Conservation (phyloP, 2,797 vertebrate species). For the Pristis pectinata region DNA sequence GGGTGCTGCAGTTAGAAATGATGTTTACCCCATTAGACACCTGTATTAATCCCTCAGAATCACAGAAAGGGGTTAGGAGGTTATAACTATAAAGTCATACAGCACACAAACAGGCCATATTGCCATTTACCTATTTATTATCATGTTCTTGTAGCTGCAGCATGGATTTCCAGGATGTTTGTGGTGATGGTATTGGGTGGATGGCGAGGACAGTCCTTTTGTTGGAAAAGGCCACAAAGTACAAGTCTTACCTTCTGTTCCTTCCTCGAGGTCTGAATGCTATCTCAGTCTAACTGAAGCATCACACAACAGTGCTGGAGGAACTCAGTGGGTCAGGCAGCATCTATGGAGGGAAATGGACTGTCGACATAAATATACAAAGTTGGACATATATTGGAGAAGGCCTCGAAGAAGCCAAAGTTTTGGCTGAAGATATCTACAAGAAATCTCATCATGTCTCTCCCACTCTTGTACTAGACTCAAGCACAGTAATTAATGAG, state of each 20-base stretch:
- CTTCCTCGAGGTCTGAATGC: background rate
- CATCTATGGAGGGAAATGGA: too few species aligned
- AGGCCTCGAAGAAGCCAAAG: background rate
- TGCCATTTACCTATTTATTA: background rate
- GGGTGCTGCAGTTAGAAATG: background rate
- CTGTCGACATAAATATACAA: too few species aligned
- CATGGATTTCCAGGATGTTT: background rate
- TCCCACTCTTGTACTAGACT: background rate
- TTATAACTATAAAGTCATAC: too few species aligned
- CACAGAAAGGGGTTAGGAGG: background rate
- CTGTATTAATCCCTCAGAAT: background rate
- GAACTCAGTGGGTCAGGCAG: too few species aligned
- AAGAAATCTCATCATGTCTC: background rate
- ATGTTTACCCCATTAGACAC: background rate
- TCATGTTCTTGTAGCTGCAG: background rate
- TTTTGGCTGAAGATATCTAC: background rate
- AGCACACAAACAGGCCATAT: background rate
- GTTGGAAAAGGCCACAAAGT: background rate
- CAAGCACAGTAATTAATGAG: background rate
- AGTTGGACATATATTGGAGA: background rate
- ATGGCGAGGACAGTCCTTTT: background rate
- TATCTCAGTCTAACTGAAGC: background rate
- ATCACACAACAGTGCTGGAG: too few species aligned
- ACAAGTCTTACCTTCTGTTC: background rate
- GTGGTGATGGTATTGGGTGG: background rate